phyloP scores from a whole-genome alignment of 2,113 vertebrate species.

The Lepisosteus osseus region DNA sequence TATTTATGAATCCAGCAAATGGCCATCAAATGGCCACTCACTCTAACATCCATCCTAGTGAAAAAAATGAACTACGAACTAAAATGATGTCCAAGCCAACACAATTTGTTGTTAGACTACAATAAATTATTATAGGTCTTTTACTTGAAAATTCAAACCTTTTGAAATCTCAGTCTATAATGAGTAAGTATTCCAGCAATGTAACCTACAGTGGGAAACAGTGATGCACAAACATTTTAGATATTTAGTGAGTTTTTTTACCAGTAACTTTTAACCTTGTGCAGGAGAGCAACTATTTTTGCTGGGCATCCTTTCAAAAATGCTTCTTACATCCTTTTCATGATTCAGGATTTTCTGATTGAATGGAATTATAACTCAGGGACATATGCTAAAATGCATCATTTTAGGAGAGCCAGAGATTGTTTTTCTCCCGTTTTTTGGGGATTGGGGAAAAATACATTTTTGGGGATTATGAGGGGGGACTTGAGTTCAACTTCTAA shows the following conservation, averaged over 20 bases:
- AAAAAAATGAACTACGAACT: too few species aligned
- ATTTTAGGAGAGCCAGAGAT: too few species aligned
- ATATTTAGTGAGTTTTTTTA: background rate
- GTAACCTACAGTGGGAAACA: background rate
- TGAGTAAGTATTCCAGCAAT: background rate
- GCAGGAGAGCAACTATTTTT: background rate
- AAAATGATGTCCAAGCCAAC: too few species aligned
- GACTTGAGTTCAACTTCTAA: too few species aligned
- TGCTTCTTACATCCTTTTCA: background rate
- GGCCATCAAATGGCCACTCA: too few species aligned
- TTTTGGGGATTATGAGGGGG: too few species aligned
- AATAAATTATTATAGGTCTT: background rate
- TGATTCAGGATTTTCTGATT: background rate
- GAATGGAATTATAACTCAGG: too few species aligned
- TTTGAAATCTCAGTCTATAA: background rate
- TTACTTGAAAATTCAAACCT: background rate
- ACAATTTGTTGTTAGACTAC: background rate
- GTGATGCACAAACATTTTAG: background rate
- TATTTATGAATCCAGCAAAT: too few species aligned
- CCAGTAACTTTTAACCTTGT: background rate
- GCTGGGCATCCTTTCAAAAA: background rate
- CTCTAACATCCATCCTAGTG: too few species aligned
- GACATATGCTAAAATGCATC: too few species aligned
- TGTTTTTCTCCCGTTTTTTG: too few species aligned
- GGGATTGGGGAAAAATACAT: too few species aligned